phyloP scores from a whole-genome alignment of 2,113 vertebrate genomes.

The Piaya cayana region DNA sequence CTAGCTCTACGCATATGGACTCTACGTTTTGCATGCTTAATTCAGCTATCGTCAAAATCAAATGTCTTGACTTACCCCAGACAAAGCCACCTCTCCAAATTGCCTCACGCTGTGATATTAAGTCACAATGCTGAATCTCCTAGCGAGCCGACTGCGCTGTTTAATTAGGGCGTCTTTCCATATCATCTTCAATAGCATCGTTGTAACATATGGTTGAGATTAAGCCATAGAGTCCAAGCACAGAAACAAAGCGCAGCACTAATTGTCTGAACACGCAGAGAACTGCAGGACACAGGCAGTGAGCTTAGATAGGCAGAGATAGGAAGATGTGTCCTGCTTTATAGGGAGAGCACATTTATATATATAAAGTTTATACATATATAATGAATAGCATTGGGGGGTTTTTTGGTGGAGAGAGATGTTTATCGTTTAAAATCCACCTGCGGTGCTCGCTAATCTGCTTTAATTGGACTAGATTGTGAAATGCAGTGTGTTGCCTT shows the following conservation, averaged over 20 bases:
- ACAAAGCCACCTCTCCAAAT: background rate
- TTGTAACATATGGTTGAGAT: background rate
- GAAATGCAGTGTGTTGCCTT: background rate
- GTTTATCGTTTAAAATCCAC: background rate
- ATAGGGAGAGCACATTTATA: background rate
- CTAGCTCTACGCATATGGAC: background rate
- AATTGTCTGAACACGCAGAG: background rate
- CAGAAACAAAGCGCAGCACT: background rate
- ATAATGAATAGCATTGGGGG: background rate
- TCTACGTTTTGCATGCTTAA: background rate
- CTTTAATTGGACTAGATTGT: background rate
- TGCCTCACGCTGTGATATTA: background rate
- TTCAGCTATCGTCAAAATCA: background rate
- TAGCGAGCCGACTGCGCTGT: background rate
- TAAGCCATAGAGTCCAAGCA: background rate
- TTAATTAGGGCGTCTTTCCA: conserved; percentile 19
- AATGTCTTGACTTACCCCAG: background rate
- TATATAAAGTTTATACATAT: background rate
- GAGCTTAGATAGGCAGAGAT: background rate
- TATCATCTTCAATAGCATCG: background rate
- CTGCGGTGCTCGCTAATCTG: background rate
- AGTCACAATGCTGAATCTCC: background rate
- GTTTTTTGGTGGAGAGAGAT: background rate
- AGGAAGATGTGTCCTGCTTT: background rate
- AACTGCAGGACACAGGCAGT: background rate